Percentiles rank a stretch among this genome's conserved stretches.
Conservation (phyloP, 1,140 invertebrate genomes). For the Planococcus citri region DNA sequence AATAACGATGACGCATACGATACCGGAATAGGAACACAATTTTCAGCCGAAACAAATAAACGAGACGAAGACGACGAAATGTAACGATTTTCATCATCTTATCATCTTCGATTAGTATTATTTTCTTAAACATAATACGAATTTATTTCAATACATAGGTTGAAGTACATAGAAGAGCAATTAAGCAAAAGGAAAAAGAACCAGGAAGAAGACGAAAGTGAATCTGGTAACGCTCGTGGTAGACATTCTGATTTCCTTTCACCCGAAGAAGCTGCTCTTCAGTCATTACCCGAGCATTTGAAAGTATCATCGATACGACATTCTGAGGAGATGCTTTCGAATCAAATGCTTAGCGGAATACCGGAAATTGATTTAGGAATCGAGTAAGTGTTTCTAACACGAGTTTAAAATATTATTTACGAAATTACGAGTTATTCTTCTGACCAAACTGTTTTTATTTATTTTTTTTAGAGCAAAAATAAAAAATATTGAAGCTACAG, state of each 20-base stretch:
- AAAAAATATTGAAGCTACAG: constrained; percentile 93
- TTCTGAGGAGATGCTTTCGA: constrained; percentile 95
- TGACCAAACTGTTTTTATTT: background rate
- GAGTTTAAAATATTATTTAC: background rate
- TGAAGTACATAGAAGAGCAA: constrained; percentile 94
- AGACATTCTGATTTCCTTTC: constrained; percentile 57
- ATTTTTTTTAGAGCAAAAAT: constrained; percentile 67
- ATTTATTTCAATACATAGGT: constrained; percentile 42
- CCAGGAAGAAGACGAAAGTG: constrained; percentile 33
- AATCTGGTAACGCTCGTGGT: constrained; percentile 31
- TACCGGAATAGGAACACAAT: constrained; percentile 86
- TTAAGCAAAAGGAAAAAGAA: constrained; percentile 71
- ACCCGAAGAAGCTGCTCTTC: constrained; percentile 73
- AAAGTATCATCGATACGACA: constrained; percentile 62
- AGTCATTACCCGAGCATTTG: constrained; percentile 76
- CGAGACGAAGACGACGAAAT: constrained; percentile 98
- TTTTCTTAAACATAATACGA: background rate
- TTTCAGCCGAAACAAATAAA: constrained; percentile 95
- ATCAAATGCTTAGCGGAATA: constrained; percentile 99
- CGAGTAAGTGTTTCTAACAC: constrained; percentile 47
- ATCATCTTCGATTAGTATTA: background rate
- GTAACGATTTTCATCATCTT: constrained; percentile 37
- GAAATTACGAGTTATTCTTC: background rate
- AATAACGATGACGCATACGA: constrained; percentile 70
- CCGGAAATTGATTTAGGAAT: constrained; percentile 99